Evolutionary conservation across 2,888 invertebrate species (phyloP).

Genomic region (Galerucella pusilla): DNA sequence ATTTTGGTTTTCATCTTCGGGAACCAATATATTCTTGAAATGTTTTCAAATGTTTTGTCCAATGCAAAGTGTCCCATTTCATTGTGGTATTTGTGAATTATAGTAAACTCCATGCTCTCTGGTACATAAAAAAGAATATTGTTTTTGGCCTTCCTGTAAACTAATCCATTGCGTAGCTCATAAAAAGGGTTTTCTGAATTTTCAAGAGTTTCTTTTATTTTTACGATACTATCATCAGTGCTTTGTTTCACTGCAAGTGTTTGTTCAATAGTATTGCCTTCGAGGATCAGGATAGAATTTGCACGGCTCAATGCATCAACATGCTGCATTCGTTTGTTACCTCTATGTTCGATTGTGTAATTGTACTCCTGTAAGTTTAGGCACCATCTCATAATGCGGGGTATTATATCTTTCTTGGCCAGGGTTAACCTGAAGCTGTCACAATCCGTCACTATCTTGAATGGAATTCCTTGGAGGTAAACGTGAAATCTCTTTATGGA

Average conservation of each 20-base stretch:
- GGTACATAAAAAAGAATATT: constrained; percentile 43
- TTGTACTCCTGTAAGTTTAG: no score
- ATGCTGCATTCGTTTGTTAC: constrained; percentile 28
- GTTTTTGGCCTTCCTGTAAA: constrained; percentile 34
- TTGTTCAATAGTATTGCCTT: constrained; percentile 41
- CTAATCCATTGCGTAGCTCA: constrained; percentile 33
- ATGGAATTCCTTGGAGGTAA: no score
- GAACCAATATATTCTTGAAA: background rate
- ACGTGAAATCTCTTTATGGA: no score
- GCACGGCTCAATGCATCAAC: constrained; percentile 35
- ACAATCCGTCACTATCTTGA: no score
- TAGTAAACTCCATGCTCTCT: constrained; percentile 30
- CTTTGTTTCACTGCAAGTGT: constrained; percentile 33
- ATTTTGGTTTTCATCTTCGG: no score
- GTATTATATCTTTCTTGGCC: no score
- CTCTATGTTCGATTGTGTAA: no score
- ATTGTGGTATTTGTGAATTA: constrained; percentile 39
- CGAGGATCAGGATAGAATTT: constrained; percentile 32
- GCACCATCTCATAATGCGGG: no score
- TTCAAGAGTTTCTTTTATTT: no score
- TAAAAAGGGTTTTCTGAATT: no score
- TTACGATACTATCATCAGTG: constrained; percentile 16
- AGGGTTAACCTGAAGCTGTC: no score
- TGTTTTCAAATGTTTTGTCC: constrained; percentile 37
- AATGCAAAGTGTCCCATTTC: constrained; percentile 39